Evolutionary conservation across 2,797 vertebrate species (phyloP).

Genomic region (Protosalanx chinensis): DNA sequence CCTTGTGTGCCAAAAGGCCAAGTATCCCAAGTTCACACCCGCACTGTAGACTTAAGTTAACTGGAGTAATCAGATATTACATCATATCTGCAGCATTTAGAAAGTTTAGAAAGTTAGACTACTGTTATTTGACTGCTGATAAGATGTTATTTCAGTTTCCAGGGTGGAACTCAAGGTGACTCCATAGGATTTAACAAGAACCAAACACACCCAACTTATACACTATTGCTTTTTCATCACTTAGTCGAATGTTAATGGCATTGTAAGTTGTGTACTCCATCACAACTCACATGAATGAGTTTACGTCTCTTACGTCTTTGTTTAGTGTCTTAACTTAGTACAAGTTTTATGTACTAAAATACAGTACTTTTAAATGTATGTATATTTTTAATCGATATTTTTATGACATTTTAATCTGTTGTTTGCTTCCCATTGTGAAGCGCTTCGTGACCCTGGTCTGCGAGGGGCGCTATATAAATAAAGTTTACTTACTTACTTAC

Average conservation of each 20-base stretch:
- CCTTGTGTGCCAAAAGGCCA: conserved; percentile 6
- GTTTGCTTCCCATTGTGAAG: too few relatives aligned
- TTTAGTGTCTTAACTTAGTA: background rate
- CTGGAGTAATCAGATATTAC: background rate
- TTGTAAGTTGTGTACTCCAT: too few relatives aligned
- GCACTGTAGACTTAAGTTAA: conserved; percentile 3
- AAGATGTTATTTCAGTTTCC: background rate
- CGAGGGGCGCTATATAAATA: too few relatives aligned
- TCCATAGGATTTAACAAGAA: background rate
- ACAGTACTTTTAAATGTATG: too few relatives aligned
- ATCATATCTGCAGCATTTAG: conserved; percentile 21
- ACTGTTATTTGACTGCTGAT: background rate
- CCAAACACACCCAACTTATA: too few relatives aligned
- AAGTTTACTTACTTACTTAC: too few relatives aligned
- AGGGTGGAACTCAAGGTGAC: background rate
- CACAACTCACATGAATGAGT: conserved; percentile 14
- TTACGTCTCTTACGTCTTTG: background rate
- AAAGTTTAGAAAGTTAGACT: conserved; percentile 15
- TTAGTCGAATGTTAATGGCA: too few relatives aligned
- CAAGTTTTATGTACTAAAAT: too few relatives aligned
- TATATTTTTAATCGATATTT: too few relatives aligned
- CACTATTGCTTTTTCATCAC: too few relatives aligned
- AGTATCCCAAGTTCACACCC: background rate
- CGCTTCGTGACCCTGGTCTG: too few relatives aligned
- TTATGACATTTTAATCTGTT: too few relatives aligned